These are phyloP conservation scores for Aix galericulata DNA, from an alignment of 2,113 vertebrate genomes.

Conservation along the genomic window DNA sequence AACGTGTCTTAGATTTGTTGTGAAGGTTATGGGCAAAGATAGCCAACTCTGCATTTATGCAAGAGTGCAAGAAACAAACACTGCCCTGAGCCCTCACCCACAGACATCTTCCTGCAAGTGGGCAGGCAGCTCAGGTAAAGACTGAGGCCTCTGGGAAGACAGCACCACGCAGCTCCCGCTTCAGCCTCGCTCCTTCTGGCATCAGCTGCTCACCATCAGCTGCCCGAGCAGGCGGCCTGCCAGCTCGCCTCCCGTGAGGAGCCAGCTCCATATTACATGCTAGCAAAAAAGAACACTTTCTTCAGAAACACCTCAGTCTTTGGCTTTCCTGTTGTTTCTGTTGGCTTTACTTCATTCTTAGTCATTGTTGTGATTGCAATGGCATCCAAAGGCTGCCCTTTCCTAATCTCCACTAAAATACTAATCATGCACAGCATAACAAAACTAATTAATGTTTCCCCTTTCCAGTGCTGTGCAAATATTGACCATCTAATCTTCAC, in stretches of 20 bases:
- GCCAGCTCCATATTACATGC: neutral
- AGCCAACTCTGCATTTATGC: neutral
- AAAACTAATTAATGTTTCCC: neutral
- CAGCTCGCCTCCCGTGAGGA: neutral
- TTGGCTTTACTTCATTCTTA: neutral
- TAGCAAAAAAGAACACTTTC: neutral
- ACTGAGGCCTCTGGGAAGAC: neutral
- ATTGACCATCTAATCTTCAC: neutral
- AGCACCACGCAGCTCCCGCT: neutral
- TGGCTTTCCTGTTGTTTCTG: constrained; percentile 13
- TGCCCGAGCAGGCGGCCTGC: neutral
- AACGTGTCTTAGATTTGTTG: rapidly evolving
- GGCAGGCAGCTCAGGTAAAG: neutral
- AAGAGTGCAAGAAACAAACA: neutral
- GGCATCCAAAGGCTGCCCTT: neutral
- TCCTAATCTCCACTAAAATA: neutral
- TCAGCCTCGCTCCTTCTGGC: neutral
- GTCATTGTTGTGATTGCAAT: neutral
- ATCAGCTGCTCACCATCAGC: neutral
- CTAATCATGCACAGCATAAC: neutral
- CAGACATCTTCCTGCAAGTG: neutral
- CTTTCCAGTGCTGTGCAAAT: neutral
- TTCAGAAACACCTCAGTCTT: neutral
- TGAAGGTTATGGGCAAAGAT: neutral
- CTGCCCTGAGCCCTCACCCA: neutral